Evolutionary conservation across 1,140 invertebrate genomes (phyloP).

Genomic region (Ptiloglossa arizonensis): DNA sequence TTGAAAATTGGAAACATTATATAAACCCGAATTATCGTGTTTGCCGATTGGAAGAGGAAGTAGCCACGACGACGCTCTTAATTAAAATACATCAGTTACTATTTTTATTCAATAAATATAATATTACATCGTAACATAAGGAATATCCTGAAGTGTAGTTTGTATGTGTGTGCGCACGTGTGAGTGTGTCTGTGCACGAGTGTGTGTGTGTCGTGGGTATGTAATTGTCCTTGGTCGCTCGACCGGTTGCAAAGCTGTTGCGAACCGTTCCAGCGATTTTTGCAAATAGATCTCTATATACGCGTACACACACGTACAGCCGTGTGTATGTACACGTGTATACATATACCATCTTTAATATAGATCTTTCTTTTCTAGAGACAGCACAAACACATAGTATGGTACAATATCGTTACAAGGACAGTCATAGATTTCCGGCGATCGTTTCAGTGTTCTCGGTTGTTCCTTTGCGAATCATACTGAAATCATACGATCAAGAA

Average conservation of each 20-base stretch:
- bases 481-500: background rate
- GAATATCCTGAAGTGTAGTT: conserved; percentile 62
- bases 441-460: background rate
- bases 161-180: too few relatives aligned
- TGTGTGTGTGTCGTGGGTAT: conserved; percentile 38
- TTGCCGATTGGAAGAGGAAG: background rate
- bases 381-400: conserved; percentile 68
- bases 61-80: conserved; percentile 28
- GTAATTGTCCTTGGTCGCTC: conserved; percentile 52
- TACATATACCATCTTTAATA: conserved; percentile 60
- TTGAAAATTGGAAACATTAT: too few relatives aligned
- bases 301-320: conserved; percentile 3
- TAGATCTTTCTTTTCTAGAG: conserved; percentile 64
- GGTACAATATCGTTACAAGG: conserved; percentile 66
- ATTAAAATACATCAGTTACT: conserved; percentile 71
- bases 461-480: conserved; percentile 12
- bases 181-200: too few relatives aligned
- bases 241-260: conserved; percentile 24
- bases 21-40: too few relatives aligned
- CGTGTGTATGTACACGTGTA: conserved; percentile 22
- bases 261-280: conserved; percentile 46
- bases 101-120: conserved; percentile 76
- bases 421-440: conserved; percentile 40
- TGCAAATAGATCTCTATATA: conserved; percentile 61
- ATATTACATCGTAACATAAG: conserved; percentile 73